Evolutionary conservation across 2,888 invertebrate species (phyloP).

Genomic region (Synergus laeviventris): DNA sequence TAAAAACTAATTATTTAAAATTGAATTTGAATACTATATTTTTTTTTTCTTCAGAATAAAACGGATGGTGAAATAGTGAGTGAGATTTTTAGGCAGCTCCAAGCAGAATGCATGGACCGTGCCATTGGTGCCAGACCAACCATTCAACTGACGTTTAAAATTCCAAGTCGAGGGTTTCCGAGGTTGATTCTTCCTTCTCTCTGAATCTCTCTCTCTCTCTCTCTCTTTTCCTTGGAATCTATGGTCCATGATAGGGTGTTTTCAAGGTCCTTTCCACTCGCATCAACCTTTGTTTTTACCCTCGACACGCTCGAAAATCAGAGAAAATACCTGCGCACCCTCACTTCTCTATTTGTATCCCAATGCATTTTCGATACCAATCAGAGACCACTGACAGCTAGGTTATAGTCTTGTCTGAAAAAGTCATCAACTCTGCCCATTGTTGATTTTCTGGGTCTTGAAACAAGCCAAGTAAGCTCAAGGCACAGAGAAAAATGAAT

Average conservation of each 20-base stretch:
- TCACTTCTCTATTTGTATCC: background rate
- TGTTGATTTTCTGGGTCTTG: background rate
- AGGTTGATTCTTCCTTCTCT: conserved; percentile 33
- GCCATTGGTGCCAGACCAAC: conserved; percentile 56
- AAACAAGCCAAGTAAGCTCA: background rate
- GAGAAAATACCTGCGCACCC: conserved; percentile 5
- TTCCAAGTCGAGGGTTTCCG: conserved; percentile 35
- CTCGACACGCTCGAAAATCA: conserved; percentile 34
- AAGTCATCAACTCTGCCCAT: conserved; percentile 5
- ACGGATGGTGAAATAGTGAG: too few species aligned
- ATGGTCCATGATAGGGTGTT: conserved; percentile 29
- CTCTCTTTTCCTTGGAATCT: conserved; percentile 18
- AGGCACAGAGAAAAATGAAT: background rate
- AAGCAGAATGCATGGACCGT: conserved; percentile 42
- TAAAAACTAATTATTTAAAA: conserved; percentile 2
- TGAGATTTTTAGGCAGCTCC: conserved; percentile 6
- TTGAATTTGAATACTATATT: background rate
- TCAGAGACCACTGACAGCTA: background rate
- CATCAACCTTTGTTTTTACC: conserved; percentile 29
- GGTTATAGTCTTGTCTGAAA: conserved; percentile 2
- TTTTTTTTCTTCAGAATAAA: background rate
- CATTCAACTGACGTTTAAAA: conserved; percentile 57
- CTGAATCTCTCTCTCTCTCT: conserved; percentile 40
- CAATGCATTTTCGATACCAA: conserved; percentile 2
- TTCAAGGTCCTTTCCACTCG: conserved; percentile 20